phyloP scores from a whole-genome alignment of 2,113 vertebrate species.

The Hippocampus abdominalis region DNA sequence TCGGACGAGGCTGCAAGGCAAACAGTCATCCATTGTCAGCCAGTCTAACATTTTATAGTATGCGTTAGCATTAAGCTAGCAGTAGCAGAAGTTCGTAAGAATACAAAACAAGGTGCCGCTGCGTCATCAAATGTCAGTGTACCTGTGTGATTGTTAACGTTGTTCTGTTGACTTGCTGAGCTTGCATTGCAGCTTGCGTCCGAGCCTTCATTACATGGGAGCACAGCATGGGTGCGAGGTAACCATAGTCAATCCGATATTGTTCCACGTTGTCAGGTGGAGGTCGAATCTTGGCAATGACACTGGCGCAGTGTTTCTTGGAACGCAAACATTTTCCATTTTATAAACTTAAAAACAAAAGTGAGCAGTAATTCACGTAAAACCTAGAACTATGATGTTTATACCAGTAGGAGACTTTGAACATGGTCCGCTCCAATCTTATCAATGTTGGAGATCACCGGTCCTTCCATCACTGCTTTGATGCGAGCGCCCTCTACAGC shows the following conservation, averaged over 20 bases:
- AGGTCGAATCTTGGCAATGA: slow-evolving; percentile 83
- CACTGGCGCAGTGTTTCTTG: slow-evolving; percentile 90
- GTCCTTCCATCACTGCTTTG: slow-evolving; percentile 83
- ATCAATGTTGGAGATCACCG: slow-evolving; percentile 86
- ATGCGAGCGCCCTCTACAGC: slow-evolving; percentile 83
- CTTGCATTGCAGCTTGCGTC: slow-evolving; percentile 85
- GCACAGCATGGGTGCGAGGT: slow-evolving; percentile 84
- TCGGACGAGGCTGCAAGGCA: slow-evolving; percentile 76
- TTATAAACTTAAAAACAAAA: not conserved
- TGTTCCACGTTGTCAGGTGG: slow-evolving; percentile 83
- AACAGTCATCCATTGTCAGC: not conserved
- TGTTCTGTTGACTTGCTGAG: slow-evolving; percentile 89
- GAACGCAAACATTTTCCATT: slow-evolving; percentile 22
- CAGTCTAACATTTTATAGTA: not conserved
- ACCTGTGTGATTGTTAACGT: slow-evolving; percentile 94
- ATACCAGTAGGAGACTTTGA: slow-evolving; percentile 86
- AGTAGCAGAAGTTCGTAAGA: too few species aligned
- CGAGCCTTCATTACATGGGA: slow-evolving; percentile 87
- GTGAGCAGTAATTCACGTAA: too few species aligned
- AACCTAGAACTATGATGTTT: not conserved
- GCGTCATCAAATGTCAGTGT: not conserved
- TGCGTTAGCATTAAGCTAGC: too few species aligned
- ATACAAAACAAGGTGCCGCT: too few species aligned
- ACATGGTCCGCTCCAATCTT: slow-evolving; percentile 89
- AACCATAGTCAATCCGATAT: slow-evolving; percentile 83